Conservation (phyloP, 2,797 vertebrate species). For the Lemur catta region DNA sequence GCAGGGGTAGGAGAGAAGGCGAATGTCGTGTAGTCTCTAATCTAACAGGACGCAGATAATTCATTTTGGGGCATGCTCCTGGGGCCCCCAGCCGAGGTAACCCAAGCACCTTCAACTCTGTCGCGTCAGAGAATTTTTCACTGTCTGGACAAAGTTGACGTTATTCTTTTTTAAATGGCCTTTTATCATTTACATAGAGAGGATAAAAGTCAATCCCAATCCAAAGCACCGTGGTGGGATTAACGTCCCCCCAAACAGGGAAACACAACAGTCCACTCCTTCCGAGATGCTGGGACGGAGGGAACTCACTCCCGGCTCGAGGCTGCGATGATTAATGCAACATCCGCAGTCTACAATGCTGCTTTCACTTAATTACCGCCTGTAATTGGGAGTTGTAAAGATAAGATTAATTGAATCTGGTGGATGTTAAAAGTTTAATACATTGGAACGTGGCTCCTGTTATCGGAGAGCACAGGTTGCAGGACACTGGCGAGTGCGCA, state of each 20-base stretch:
- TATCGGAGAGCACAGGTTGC: constrained; percentile 81
- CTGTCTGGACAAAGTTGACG: constrained; percentile 66
- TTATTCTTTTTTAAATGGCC: constrained; percentile 62
- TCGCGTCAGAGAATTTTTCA: constrained; percentile 67
- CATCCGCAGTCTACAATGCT: constrained; percentile 80
- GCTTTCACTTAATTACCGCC: constrained; percentile 87
- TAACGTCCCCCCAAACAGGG: constrained; percentile 71
- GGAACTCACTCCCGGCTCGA: constrained; percentile 78
- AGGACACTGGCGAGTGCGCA: constrained; percentile 43
- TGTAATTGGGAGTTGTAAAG: constrained; percentile 89
- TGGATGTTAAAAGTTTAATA: constrained; percentile 85
- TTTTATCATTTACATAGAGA: constrained; percentile 79
- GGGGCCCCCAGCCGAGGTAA: constrained; percentile 28
- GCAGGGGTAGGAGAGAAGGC: not conserved
- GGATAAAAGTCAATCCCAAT: constrained; percentile 78
- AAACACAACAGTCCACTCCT: constrained; percentile 75
- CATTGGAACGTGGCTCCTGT: constrained; percentile 75
- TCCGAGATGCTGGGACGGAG: constrained; percentile 75
- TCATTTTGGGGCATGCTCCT: constrained; percentile 19
- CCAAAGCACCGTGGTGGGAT: constrained; percentile 79
- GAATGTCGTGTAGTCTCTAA: not conserved
- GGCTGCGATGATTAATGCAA: constrained; percentile 83
- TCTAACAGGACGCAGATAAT: constrained; percentile 61
- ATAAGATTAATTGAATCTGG: constrained; percentile 88
- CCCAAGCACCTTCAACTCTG: constrained; percentile 62